Percentiles rank a stretch among this genome's conserved stretches.
Evolutionary conservation across 2,113 vertebrate genomes (phyloP).

Genomic region (Triplophysa dalaica): DNA sequence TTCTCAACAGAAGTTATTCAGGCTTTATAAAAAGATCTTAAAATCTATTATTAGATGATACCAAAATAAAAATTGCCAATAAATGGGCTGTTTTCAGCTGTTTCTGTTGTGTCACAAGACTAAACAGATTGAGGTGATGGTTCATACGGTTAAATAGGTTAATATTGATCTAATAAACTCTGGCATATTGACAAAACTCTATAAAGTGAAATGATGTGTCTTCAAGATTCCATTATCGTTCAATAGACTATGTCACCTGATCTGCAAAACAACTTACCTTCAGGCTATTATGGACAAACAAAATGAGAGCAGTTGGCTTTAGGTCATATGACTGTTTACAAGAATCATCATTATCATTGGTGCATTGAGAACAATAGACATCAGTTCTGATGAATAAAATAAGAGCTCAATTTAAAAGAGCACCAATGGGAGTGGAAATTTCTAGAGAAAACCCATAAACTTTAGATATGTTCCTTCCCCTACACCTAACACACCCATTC

Average conservation of each 20-base stretch:
- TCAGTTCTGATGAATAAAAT: too few relatives aligned
- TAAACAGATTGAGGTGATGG: too few relatives aligned
- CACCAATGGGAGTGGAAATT: too few relatives aligned
- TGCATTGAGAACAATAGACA: not conserved
- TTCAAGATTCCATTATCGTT: not conserved
- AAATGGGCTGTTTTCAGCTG: not conserved
- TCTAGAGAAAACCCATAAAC: too few relatives aligned
- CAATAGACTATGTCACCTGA: not conserved
- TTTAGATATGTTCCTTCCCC: too few relatives aligned
- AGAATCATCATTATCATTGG: too few relatives aligned
- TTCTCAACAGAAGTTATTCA: constrained; percentile 8
- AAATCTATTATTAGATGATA: not conserved
- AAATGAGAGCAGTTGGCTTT: not conserved
- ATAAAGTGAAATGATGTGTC: constrained; percentile 27
- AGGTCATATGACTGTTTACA: constrained; percentile 11
- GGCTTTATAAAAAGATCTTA: not conserved
- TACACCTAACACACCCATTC: too few relatives aligned
- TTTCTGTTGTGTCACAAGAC: not conserved
- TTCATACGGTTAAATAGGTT: constrained; percentile 11
- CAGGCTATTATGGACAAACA: constrained; percentile 18
- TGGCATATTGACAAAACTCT: too few relatives aligned
- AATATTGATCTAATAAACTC: constrained; percentile 25
- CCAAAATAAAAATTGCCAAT: not conserved
- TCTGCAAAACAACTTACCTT: not conserved
- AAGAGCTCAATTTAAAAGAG: too few relatives aligned